A percentile compares a stretch with the other conserved stretches of the same genome.
These are phyloP conservation scores for Gambelia wislizenii DNA, from an alignment of 2,797 vertebrate species.

Conservation along the genomic window DNA sequence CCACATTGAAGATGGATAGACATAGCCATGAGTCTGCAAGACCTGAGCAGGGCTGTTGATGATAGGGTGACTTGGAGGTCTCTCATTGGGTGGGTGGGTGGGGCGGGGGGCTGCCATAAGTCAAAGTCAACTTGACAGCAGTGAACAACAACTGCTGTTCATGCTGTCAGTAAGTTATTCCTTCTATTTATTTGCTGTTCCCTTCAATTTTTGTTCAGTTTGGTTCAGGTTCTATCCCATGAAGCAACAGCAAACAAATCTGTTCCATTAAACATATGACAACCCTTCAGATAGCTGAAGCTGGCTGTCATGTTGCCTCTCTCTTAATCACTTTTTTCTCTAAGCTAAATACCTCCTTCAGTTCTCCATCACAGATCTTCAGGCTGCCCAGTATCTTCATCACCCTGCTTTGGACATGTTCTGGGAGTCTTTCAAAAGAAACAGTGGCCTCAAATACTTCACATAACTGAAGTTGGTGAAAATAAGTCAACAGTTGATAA, in stretches of 20 bases:
- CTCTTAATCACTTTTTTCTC: not conserved
- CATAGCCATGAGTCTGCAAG: too few species aligned
- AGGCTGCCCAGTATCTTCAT: not conserved
- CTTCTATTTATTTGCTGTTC: not conserved
- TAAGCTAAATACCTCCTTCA: not conserved
- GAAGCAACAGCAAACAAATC: not conserved
- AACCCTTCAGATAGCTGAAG: not conserved
- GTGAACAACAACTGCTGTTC: not conserved
- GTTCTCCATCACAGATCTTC: not conserved
- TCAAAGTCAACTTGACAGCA: too few species aligned
- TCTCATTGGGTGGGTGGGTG: too few species aligned
- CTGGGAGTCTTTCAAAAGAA: not conserved
- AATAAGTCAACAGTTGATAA: not conserved
- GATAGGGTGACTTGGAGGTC: too few species aligned
- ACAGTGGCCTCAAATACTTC: not conserved
- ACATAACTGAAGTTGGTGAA: not conserved
- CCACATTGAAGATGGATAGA: too few species aligned
- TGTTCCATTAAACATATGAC: not conserved
- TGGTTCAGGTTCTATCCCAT: not conserved
- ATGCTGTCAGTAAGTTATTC: not conserved
- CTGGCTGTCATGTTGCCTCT: not conserved
- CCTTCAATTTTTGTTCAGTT: not conserved
- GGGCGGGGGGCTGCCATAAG: too few species aligned
- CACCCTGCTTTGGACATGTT: not conserved
- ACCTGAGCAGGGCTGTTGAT: too few species aligned